Base-by-base conservation (phyloP, 2,888 invertebrate genomes). In the Cerceris rybyensis region DNA sequence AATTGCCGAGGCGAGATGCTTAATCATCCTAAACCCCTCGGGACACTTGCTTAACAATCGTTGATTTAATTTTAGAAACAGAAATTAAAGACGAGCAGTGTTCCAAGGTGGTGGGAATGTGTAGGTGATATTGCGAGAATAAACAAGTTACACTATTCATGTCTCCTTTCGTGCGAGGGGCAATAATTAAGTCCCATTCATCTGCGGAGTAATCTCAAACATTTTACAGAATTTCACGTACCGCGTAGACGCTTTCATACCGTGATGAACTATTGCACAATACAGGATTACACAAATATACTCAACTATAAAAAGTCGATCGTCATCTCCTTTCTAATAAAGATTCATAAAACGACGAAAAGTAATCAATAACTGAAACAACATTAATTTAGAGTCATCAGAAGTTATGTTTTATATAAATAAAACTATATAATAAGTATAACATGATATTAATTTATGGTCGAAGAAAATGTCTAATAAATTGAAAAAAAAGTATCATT, bases 181-280 rank as follows among this genome's bases (percentile, higher is more conserved):
- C 60, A 58, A 64, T 78, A 78, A 78, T 78, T 78, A 78, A 61
- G 42, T 39, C 42, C 77, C 61, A 77, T 78, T 78, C 78, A 78
- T 49, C 71, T 77, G 70, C 61, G 78, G 46, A 67, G 70, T 78
- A 78, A 78, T 70, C 66, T 78, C 77, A 57, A 49, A 63, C 57
- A 55, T n/a, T 42, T 67, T 55, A 50, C 49, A 50, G 65, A 70
- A 70, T 77, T 77, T 77, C 77, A 61, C 77, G 17, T 43, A 46
- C 46, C 7, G 11, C 11, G 49, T 77, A 78, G 0, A 4, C 46
- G 11, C 46, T 46, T 46, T 46, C 46, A 11, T 46, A 1, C 11
- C 6, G 11, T 46, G 46, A 11, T 46, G 9, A 46, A 46, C 2
- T 46, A 46, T 46, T 46, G 6, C 46, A 78, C 50, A 77, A 77